Evolutionary conservation across 2,888 invertebrate genomes (phyloP).

Genomic region (Chaitophorus viminalis): DNA sequence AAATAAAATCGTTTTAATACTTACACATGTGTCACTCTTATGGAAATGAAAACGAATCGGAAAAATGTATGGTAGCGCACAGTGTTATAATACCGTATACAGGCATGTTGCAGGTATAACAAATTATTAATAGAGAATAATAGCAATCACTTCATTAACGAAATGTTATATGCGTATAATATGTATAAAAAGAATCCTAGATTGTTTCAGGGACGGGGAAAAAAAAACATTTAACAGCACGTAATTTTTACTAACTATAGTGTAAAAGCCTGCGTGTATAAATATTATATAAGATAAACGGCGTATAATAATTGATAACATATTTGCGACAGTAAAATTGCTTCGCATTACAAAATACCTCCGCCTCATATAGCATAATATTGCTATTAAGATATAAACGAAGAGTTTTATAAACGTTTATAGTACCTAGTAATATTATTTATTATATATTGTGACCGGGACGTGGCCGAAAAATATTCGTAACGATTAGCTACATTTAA

Average conservation of each 20-base stretch:
- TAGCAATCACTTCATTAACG: slow-evolving; percentile 16
- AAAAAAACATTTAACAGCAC: slow-evolving; percentile 1
- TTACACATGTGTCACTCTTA: neutral
- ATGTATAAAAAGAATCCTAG: neutral
- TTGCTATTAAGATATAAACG: no score
- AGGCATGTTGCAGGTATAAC: no score
- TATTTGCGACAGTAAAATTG: slow-evolving; percentile 23
- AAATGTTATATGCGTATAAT: slow-evolving; percentile 20
- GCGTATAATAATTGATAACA: slow-evolving; percentile 47
- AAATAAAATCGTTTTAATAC: no score
- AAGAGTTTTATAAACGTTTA: neutral
- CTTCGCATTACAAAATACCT: slow-evolving; percentile 38
- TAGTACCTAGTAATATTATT: neutral
- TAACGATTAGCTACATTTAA: no score
- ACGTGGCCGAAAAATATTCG: neutral
- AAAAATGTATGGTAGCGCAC: neutral
- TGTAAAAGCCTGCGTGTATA: neutral
- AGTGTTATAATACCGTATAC: no score
- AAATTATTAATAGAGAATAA: neutral
- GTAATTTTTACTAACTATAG: neutral
- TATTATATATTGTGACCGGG: no score
- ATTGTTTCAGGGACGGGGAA: neutral
- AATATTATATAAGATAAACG: no score
- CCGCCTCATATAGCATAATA: neutral
- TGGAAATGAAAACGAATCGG: slow-evolving; percentile 27